Conservation (phyloP, 2,797 vertebrate species). For the Hipposideros larvatus region DNA sequence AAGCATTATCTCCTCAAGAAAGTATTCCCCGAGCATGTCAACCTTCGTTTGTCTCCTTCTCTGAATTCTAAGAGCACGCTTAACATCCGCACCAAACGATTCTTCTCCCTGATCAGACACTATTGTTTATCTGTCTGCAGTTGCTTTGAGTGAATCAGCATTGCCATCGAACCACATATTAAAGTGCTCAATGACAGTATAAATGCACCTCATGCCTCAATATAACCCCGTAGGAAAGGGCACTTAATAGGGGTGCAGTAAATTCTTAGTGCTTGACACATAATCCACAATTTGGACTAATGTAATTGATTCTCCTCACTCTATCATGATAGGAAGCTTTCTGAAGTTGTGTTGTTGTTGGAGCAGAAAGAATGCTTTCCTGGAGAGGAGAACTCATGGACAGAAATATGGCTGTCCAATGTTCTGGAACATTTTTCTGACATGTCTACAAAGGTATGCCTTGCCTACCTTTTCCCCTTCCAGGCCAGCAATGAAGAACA, state of each 20-base stretch:
- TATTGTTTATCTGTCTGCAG: neutral
- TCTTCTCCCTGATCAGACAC: neutral
- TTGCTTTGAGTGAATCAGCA: conserved; percentile 22
- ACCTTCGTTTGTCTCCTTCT: neutral
- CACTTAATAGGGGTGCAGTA: neutral
- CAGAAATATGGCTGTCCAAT: neutral
- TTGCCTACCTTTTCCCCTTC: neutral
- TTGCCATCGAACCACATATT: neutral
- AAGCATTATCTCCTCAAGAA: neutral
- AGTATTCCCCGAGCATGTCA: neutral
- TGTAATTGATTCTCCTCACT: neutral
- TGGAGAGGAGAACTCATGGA: neutral
- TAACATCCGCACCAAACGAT: neutral
- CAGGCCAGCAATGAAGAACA: neutral
- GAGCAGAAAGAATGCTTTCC: neutral
- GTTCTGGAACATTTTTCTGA: neutral
- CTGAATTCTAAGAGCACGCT: neutral
- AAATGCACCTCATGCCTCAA: neutral
- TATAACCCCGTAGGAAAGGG: neutral
- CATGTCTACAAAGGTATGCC: neutral
- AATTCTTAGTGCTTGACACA: neutral
- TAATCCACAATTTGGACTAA: neutral
- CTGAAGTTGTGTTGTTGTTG: neutral
- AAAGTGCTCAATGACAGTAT: neutral
- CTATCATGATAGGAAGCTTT: neutral